Evolutionary conservation across 2,797 vertebrate species (phyloP).

Genomic region (Varecia variegata): DNA sequence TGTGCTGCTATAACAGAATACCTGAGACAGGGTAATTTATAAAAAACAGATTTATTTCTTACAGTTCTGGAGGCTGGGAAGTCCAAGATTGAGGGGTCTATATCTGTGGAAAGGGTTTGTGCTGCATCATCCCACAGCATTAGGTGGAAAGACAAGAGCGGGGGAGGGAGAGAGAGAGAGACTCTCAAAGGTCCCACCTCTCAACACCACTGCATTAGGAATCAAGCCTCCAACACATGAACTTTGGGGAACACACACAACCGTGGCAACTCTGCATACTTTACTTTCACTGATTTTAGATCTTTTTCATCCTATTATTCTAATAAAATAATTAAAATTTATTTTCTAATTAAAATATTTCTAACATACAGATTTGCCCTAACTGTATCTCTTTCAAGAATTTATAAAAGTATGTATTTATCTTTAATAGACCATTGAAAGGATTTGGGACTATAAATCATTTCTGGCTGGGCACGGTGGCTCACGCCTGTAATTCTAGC

Average conservation of each 20-base stretch:
- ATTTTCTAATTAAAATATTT: slow-evolving; percentile 18
- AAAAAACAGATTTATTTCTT: neutral
- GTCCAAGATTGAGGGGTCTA: neutral
- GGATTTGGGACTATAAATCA: neutral
- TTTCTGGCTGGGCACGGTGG: neutral
- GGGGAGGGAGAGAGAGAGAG: too few species aligned
- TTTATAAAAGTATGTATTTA: neutral
- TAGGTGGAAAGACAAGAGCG: neutral
- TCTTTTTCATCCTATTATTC: neutral
- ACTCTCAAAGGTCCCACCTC: neutral
- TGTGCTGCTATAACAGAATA: neutral
- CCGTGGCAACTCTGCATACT: neutral
- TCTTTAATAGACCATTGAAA: slow-evolving; percentile 3
- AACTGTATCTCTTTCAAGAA: neutral
- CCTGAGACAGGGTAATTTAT: neutral
- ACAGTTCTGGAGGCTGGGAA: neutral
- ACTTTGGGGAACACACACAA: neutral
- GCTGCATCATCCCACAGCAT: neutral
- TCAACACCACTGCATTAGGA: neutral
- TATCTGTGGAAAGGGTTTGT: neutral
- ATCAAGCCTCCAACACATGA: neutral
- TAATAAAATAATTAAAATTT: slow-evolving; percentile 45
- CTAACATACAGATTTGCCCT: neutral
- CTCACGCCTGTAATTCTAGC: too few species aligned
- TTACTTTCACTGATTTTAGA: neutral